phyloP scores from a whole-genome alignment of 2,113 vertebrate species.

The human (Homo sapiens) region DNA sequence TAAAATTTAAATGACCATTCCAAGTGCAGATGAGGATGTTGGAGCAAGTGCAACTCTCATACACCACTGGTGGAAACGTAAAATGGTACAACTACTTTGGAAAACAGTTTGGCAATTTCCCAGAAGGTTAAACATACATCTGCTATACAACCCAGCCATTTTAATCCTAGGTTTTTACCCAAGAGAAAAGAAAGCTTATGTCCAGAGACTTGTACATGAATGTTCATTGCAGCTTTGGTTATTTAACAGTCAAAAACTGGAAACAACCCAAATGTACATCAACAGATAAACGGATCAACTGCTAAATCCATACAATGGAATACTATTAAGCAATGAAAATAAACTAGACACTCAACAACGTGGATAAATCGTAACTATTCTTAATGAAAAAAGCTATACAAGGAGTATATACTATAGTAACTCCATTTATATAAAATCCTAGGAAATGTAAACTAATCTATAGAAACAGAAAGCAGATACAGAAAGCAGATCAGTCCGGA shows the following conservation, averaged over 20 bases:
- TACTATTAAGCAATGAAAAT: not conserved
- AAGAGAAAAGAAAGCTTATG: not conserved
- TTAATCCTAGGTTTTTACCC: not conserved
- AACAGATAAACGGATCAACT: not conserved
- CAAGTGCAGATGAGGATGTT: not conserved
- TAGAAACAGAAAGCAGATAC: not conserved
- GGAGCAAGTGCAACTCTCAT: not conserved
- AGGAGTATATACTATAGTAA: not conserved
- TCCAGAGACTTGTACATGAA: not conserved
- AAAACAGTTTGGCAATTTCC: slow-evolving; percentile 16
- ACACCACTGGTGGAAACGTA: not conserved
- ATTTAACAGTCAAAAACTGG: not conserved
- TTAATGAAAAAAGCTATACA: not conserved
- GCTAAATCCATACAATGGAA: not conserved
- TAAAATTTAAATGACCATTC: not conserved
- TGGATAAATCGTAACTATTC: not conserved
- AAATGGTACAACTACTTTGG: slow-evolving; percentile 13
- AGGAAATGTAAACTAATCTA: not conserved
- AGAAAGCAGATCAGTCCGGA: too few species aligned
- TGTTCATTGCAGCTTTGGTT: not conserved
- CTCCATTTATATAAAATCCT: not conserved
- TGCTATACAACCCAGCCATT: not conserved
- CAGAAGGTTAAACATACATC: not conserved
- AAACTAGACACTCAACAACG: not conserved
- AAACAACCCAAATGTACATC: not conserved